Base-by-base conservation (phyloP, 2,888 invertebrate species). In the Cecidostiba fungosa region DNA sequence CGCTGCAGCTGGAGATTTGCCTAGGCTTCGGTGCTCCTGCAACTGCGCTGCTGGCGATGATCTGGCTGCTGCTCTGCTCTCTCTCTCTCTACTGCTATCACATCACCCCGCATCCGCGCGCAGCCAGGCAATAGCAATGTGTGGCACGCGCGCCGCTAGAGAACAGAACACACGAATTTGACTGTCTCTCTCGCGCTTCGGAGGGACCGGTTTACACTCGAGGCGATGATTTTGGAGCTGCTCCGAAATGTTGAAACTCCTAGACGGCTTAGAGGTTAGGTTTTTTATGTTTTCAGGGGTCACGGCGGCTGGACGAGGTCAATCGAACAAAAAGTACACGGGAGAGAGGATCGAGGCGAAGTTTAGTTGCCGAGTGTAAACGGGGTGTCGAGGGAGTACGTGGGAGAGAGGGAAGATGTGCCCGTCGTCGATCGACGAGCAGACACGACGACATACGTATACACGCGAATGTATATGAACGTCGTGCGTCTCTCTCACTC, bases 351-450 rank as follows among this genome's bases (percentile, higher is more conserved):
- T 5, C 59, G n/a, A 23, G 59, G n/a, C 8, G 23, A 29, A 66
- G 14, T 66, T 66, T 66, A 59, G 23, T 59, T 8, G 2, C 6
- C 54, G 23, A 66, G 66, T 66, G 26, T 66, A 29, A 66, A 26
- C 23, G 66, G 66, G 66, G 29, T 16, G 66, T n/a, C n/a, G 54
- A 59, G n/a, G 54, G 54, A 59, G 54, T 23, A 59, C 23, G 54
- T 59, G 54, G 29, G 47, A 59, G 23, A 76, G 54, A 19, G 3
- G 50, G 26, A 12, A 29, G 16, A 16, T 16, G 19, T 23, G 76
- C n/a, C n/a, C 66, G 23, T 14, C 76, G 76, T 54, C 76, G 76
- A 59, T 76, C 54, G 76, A 54, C 76, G 59, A 54, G 76, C 29
- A 76, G 76, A 59, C 36, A 76, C 59, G 76, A 70, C n/a, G 19